Evolutionary conservation across 2,797 vertebrate species (phyloP).

Genomic region (Anabas testudineus): DNA sequence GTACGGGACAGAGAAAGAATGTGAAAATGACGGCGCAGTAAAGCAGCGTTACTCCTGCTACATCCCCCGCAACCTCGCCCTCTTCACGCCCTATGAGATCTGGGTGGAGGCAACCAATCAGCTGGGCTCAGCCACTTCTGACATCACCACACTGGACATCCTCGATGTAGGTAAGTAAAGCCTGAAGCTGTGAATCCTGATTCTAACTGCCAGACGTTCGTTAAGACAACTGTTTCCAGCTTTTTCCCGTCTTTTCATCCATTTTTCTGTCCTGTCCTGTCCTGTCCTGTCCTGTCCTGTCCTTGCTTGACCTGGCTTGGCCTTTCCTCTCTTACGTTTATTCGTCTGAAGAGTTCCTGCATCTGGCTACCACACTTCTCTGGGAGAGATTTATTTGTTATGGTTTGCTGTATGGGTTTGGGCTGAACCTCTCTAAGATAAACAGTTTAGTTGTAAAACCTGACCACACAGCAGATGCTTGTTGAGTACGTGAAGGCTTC

Average conservation of each 20-base stretch:
- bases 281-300: not conserved
- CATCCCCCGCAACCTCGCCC: conserved; percentile 92
- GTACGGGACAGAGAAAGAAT: conserved; percentile 93
- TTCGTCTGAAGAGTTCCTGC: conserved; percentile 36
- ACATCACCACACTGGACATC: conserved; percentile 91
- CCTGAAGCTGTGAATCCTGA: not conserved
- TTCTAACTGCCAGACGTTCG: not conserved
- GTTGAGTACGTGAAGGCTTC: conserved; percentile 9
- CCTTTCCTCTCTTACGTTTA: conserved; percentile 2
- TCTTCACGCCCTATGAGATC: conserved; percentile 96
- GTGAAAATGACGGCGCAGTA: conserved; percentile 87
- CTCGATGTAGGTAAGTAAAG: conserved; percentile 91
- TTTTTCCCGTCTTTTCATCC: not conserved
- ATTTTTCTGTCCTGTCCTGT: not conserved
- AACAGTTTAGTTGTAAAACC: conserved; percentile 47
- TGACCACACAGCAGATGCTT: conserved; percentile 17
- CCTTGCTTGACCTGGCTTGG: not conserved
- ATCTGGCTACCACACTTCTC: conserved; percentile 59
- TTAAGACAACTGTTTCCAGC: not conserved
- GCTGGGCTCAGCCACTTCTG: conserved; percentile 90
- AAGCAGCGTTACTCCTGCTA: conserved; percentile 90
- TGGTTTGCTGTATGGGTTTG: conserved; percentile 30
- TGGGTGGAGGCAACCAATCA: conserved; percentile 96
- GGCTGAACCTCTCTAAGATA: conserved; percentile 26
- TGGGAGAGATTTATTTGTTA: conserved; percentile 55